These are phyloP conservation scores for Calliopsis andreniformis DNA, from an alignment of 1,140 invertebrate species.

Conservation along the genomic window DNA sequence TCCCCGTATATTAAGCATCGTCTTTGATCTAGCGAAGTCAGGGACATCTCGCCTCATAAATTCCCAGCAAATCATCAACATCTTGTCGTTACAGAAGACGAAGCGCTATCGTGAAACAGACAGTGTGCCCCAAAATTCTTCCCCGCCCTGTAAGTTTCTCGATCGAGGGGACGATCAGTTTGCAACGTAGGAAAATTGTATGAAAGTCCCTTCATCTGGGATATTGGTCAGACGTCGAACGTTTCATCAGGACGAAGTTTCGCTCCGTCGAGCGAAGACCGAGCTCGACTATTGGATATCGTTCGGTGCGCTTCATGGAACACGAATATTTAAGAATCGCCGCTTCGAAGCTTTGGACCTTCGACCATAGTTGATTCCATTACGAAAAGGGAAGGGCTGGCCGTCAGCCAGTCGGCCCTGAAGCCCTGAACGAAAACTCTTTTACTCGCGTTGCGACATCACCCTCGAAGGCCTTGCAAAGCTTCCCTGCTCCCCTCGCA, in stretches of 20 bases:
- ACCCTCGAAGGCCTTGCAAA: not conserved
- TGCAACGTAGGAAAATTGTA: not conserved
- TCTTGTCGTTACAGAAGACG: too few relatives aligned
- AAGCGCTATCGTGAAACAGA: too few relatives aligned
- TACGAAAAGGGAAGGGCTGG: not conserved
- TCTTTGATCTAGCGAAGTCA: not conserved
- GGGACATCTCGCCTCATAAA: not conserved
- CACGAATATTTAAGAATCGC: not conserved
- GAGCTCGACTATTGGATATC: not conserved
- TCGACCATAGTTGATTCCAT: not conserved
- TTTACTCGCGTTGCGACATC: not conserved
- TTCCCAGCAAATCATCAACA: not conserved
- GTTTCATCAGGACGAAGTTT: not conserved
- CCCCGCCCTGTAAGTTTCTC: constrained; percentile 22
- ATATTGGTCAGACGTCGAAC: not conserved
- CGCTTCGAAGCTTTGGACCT: not conserved
- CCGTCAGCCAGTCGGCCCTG: not conserved
- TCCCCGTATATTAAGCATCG: not conserved
- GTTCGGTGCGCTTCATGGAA: not conserved
- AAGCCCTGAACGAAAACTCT: not conserved
- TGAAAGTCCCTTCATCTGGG: not conserved
- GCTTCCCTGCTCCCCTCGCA: not conserved
- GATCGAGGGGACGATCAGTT: constrained; percentile 34
- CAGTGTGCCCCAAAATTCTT: not conserved
- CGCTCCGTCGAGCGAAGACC: not conserved